phyloP scores from a whole-genome alignment of 2,888 invertebrate genomes.

The Stenodema calcarata region DNA sequence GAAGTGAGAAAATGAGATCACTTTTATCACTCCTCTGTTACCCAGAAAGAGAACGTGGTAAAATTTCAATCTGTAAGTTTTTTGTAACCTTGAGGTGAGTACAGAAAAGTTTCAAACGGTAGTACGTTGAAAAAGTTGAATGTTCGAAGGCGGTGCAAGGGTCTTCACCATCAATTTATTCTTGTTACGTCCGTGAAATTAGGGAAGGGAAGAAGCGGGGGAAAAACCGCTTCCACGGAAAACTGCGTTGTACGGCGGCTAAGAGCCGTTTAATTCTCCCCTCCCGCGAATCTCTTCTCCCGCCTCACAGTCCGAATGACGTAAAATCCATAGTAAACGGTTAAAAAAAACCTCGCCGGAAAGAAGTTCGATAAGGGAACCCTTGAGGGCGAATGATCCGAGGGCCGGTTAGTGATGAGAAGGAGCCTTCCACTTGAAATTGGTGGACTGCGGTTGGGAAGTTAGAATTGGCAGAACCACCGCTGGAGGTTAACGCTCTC shows the following conservation, averaged over 20 bases:
- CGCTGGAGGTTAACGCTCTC: neutral
- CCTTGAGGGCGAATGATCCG: neutral
- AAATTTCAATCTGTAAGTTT: too few relatives aligned
- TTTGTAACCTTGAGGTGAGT: neutral
- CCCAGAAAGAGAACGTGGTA: too few relatives aligned
- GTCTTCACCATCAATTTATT: neutral
- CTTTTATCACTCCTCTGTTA: too few relatives aligned
- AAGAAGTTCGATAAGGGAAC: constrained; percentile 22
- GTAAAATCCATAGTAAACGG: constrained; percentile 34
- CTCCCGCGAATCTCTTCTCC: neutral
- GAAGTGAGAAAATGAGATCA: too few relatives aligned
- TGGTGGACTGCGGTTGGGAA: neutral
- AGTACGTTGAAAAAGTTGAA: neutral
- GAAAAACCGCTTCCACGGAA: neutral
- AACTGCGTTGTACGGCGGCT: neutral
- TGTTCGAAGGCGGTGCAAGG: neutral
- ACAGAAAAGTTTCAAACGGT: neutral
- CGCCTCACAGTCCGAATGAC: neutral
- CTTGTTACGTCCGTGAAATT: neutral
- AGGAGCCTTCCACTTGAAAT: neutral
- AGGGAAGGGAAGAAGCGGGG: neutral
- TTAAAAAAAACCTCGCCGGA: neutral
- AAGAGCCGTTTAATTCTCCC: constrained; percentile 16
- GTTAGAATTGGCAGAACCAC: neutral
- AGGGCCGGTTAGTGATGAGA: neutral